Conservation (phyloP, 2,797 vertebrate species). For the Premnoplex brunnescens region DNA sequence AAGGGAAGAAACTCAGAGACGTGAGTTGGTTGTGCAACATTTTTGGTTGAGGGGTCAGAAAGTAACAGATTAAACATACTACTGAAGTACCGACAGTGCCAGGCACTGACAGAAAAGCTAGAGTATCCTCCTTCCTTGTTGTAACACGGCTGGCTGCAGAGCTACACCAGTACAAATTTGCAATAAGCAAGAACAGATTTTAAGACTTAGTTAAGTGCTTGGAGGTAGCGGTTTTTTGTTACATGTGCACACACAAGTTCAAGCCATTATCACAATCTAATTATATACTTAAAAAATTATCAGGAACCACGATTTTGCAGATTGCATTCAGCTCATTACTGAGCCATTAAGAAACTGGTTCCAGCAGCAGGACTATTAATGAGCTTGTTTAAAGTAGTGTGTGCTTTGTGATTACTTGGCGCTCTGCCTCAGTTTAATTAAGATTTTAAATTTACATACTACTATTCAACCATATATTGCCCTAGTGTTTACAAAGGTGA, state of each 20-base stretch:
- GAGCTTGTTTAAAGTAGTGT: background rate
- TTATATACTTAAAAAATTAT: background rate
- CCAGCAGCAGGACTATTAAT: background rate
- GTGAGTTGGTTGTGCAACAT: background rate
- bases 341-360: constrained; percentile 13
- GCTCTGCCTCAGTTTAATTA: background rate
- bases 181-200: background rate
- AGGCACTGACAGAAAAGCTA: background rate
- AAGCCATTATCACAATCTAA: background rate
- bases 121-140: background rate
- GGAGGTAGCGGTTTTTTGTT: background rate
- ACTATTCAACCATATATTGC: background rate
- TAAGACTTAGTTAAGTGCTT: background rate
- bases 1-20: background rate
- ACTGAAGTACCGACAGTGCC: background rate
- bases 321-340: background rate
- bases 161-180: background rate
- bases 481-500: background rate
- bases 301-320: background rate
- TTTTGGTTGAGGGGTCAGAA: background rate
- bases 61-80: background rate
- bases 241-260: background rate
- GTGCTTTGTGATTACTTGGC: constrained; percentile 12
- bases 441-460: background rate
- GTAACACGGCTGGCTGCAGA: background rate